phyloP scores from a whole-genome alignment of 2,113 vertebrate genomes.

The Pholis gunnellus region DNA sequence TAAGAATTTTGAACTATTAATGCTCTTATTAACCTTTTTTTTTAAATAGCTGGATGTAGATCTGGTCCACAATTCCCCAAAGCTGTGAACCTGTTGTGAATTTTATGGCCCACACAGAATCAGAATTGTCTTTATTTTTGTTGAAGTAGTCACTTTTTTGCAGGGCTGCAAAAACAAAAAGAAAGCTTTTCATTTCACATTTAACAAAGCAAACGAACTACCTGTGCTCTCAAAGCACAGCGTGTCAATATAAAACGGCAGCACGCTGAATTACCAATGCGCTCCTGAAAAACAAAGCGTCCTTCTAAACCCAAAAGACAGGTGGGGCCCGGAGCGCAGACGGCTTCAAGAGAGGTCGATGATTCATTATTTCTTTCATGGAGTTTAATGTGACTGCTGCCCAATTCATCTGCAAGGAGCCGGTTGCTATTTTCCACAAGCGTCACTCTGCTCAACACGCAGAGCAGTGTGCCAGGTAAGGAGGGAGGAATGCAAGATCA shows the following conservation, averaged over 20 bases:
- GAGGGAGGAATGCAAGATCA: not conserved
- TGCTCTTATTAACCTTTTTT: not conserved
- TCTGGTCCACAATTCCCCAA: not conserved
- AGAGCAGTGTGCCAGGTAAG: not conserved
- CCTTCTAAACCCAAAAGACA: not conserved
- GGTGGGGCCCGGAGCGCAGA: not conserved
- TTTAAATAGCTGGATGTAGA: not conserved
- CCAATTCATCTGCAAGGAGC: conserved; percentile 8
- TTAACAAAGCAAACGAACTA: not conserved
- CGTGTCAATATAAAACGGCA: not conserved
- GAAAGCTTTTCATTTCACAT: not conserved
- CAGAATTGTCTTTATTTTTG: no score
- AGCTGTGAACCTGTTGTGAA: not conserved
- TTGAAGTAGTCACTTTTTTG: not conserved
- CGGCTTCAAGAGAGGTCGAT: conserved; percentile 4
- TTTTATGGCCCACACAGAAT: not conserved
- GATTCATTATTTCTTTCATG: conserved; percentile 14
- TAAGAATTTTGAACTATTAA: not conserved
- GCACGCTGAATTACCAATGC: not conserved
- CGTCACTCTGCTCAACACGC: not conserved
- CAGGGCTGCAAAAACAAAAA: no score
- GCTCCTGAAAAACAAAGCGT: not conserved
- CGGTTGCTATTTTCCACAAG: not conserved
- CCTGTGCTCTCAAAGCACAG: not conserved
- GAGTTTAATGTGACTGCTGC: conserved; percentile 13